A percentile compares a stretch with the other conserved stretches of the same genome.
phyloP scores from a whole-genome alignment of 2,113 vertebrate genomes.

The Paradisaea rubra region DNA sequence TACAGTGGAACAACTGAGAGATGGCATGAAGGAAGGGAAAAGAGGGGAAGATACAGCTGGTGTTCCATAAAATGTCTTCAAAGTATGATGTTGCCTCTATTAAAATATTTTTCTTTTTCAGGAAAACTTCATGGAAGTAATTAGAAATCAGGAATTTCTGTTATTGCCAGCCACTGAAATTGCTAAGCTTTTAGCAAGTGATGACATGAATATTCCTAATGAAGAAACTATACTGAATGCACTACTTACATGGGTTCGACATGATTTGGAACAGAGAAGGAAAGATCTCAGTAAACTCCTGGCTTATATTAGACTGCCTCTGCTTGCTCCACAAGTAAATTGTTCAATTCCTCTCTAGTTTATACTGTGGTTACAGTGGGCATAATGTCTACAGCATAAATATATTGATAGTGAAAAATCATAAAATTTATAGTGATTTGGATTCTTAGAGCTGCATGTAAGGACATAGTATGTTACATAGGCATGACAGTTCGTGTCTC shows the following conservation, averaged over 20 bases:
- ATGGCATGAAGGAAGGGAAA: not conserved
- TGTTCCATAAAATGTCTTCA: not conserved
- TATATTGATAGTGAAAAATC: not conserved
- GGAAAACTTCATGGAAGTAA: slow-evolving; percentile 97
- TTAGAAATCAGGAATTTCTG: slow-evolving; percentile 94
- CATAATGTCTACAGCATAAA: not conserved
- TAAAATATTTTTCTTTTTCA: slow-evolving; percentile 59
- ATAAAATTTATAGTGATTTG: not conserved
- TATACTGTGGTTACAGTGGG: not conserved
- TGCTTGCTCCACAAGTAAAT: slow-evolving; percentile 91
- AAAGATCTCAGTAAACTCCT: slow-evolving; percentile 84
- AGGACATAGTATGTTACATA: not conserved
- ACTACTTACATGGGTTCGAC: slow-evolving; percentile 88
- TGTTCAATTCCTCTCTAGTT: not conserved
- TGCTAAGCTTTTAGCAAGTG: slow-evolving; percentile 88
- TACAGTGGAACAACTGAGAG: not conserved
- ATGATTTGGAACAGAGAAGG: slow-evolving; percentile 80
- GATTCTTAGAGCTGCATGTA: not conserved
- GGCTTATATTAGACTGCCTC: slow-evolving; percentile 89
- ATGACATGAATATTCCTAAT: slow-evolving; percentile 94
- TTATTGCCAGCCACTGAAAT: slow-evolving; percentile 89
- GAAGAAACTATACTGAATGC: slow-evolving; percentile 93
- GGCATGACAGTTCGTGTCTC: not conserved
- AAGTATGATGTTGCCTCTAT: not conserved
- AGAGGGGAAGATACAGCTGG: not conserved